Base-by-base conservation (phyloP, 2,888 invertebrate species). In the Aphidoletes aphidimyza region DNA sequence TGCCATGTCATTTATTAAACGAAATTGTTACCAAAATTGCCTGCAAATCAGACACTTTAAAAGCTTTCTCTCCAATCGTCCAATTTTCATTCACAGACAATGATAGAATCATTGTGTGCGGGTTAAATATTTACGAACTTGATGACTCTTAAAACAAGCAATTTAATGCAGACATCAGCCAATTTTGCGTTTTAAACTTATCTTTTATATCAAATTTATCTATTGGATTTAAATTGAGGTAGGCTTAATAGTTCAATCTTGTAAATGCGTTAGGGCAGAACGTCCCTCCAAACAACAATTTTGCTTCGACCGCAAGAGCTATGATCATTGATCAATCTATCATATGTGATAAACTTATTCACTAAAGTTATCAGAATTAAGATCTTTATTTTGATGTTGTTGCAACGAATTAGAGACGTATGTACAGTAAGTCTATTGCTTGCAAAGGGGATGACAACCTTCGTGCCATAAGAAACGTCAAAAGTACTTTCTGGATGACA, bases 1-100 rank as follows among this genome's bases (percentile, higher is more conserved):
- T 34, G 69, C 19, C 69, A 69, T 69, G 69, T 69, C 69, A 69
- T 69, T 69, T 69, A 69, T 19, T 69, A 69, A 69, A 69, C 69
- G 69, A 30, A 54, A 22, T 69, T 69, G 30, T 69, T 30, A 69
- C 69, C 14, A 30, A 69, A 69, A 69, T 69, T 69, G 69, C 69
- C 17, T 30, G 34, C 26, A 69, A 69, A 69, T 69, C 26, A 69
- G 34, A 69, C 69, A 69, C 69, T 30, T 69, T 69, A 69, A 69
- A 69, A 69, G 34, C 69, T 54, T 54, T 54, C 8, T 17, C 11
- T 17, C 5, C 54, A 30, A 30, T 69, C 17, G n/a, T n/a, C 8
- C 69, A 69, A 30, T 69, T 22, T 54, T 5, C 22, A 22, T n/a
- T n/a, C n/a, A n/a, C n/a, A 54, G 22, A 2, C 54, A 22, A 22